Evolutionary conservation across 2,797 vertebrate genomes (phyloP).

Genomic region (Leuciscus waleckii): DNA sequence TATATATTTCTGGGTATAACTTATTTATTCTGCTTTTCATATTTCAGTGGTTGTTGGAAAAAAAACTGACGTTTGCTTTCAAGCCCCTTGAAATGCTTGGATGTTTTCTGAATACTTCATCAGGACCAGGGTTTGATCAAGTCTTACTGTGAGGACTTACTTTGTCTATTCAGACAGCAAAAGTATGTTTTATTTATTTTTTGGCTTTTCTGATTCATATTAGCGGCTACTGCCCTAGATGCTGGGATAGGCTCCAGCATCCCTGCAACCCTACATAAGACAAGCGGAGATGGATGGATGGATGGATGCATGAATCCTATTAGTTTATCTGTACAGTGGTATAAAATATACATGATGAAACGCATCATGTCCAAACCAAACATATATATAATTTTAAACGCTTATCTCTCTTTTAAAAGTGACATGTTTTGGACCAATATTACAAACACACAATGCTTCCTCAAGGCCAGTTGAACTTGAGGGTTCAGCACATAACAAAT

Average conservation of each 20-base stretch:
- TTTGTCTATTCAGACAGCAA: constrained; percentile 10
- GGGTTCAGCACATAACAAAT: neutral
- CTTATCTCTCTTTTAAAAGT: neutral
- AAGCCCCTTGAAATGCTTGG: constrained; percentile 14
- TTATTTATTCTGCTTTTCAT: constrained; percentile 57
- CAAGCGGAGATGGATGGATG: neutral
- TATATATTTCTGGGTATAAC: constrained; percentile 55
- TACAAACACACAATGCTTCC: neutral
- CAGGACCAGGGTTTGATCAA: constrained; percentile 4
- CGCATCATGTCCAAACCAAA: neutral
- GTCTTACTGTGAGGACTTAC: neutral
- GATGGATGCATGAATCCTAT: neutral
- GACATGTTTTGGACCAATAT: neutral
- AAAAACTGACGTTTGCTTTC: constrained; percentile 17
- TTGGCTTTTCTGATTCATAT: neutral
- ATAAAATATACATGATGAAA: neutral
- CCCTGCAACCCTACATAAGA: neutral
- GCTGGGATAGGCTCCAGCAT: neutral
- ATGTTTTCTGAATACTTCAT: constrained; percentile 27
- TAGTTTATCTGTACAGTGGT: neutral
- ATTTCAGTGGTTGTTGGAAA: constrained; percentile 48
- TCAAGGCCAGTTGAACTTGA: neutral
- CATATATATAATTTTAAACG: neutral
- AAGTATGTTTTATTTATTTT: neutral
- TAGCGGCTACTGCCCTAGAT: neutral